Conservation (phyloP, 1,140 invertebrate species). For the Euschistus heros region DNA sequence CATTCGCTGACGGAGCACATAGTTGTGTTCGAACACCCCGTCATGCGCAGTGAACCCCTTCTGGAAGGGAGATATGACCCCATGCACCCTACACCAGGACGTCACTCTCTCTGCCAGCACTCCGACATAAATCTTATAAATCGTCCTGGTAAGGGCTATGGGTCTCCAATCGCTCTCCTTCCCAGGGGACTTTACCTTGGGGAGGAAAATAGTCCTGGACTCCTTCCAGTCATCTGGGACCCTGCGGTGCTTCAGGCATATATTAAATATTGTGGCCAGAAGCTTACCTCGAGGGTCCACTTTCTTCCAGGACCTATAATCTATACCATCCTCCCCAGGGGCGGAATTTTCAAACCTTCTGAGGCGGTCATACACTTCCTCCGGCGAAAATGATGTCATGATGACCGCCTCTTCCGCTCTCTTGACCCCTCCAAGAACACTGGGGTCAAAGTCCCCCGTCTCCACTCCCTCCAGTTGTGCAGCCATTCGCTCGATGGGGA, state of each 20-base stretch:
- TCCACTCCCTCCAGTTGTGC: too few relatives aligned
- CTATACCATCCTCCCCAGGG: conserved; percentile 29
- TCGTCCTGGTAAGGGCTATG: conserved; percentile 33
- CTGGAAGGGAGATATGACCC: conserved; percentile 8
- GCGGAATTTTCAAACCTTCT: conserved; percentile 30
- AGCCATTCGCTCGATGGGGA: too few relatives aligned
- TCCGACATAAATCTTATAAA: conserved; percentile 33
- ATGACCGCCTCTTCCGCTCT: background rate
- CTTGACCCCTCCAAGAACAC: background rate
- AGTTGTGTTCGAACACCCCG: too few relatives aligned
- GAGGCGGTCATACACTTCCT: conserved; percentile 20
- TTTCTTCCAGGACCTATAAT: conserved; percentile 22
- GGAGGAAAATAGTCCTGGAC: conserved; percentile 32
- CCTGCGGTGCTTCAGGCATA: conserved; percentile 13
- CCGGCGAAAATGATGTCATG: background rate
- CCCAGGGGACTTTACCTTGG: conserved; percentile 33
- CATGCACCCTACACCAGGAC: background rate
- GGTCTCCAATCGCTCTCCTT: conserved; percentile 30
- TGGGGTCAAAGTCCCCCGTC: background rate
- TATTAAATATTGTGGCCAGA: conserved; percentile 24
- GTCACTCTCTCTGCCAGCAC: conserved; percentile 24
- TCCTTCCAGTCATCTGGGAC: conserved; percentile 29
- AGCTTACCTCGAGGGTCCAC: conserved; percentile 18
- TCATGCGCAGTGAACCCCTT: conserved; percentile 22
- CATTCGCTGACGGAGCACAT: too few relatives aligned